These are phyloP conservation scores for Bombus superbus DNA, from an alignment of 1,140 invertebrate genomes.

Conservation along the genomic window DNA sequence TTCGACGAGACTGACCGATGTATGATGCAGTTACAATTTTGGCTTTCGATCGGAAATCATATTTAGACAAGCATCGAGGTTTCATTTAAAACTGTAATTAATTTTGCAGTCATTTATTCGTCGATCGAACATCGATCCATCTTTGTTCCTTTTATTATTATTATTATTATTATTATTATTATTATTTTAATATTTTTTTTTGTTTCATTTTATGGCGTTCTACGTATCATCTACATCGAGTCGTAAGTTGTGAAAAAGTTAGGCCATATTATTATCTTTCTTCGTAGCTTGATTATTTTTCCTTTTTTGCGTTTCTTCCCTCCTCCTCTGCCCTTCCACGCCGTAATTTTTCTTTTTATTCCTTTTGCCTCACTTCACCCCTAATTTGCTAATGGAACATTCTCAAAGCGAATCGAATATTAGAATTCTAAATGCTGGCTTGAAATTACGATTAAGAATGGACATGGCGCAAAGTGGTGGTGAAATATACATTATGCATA, in stretches of 20 bases:
- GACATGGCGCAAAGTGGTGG: not conserved
- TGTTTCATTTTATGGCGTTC: not conserved
- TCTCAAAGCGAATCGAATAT: not conserved
- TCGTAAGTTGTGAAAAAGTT: slow-evolving; percentile 56
- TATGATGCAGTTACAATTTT: slow-evolving; percentile 52
- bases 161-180: no score
- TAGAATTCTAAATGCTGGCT: not conserved
- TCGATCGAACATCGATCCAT: slow-evolving; percentile 57
- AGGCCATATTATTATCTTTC: slow-evolving; percentile 52
- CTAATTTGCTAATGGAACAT: not conserved
- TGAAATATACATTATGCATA: not conserved
- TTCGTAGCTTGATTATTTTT: not conserved
- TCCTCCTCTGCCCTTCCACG: fast-evolving
- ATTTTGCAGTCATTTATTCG: slow-evolving; percentile 44
- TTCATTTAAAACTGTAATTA: slow-evolving; percentile 33
- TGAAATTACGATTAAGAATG: slow-evolving; percentile 37
- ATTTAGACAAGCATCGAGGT: slow-evolving; percentile 61
- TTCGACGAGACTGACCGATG: slow-evolving; percentile 46
- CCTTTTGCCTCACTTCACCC: not conserved
- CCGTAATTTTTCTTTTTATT: not conserved
- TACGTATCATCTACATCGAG: slow-evolving; percentile 25
- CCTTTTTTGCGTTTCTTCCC: no score
- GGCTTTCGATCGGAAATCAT: slow-evolving; percentile 55
- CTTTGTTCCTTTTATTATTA: not conserved
- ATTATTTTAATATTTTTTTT: not conserved